A percentile compares a stretch with the other conserved stretches of the same genome.
These are phyloP conservation scores for Cuculus canorus DNA, from an alignment of 2,797 vertebrate species.

Conservation along the genomic window DNA sequence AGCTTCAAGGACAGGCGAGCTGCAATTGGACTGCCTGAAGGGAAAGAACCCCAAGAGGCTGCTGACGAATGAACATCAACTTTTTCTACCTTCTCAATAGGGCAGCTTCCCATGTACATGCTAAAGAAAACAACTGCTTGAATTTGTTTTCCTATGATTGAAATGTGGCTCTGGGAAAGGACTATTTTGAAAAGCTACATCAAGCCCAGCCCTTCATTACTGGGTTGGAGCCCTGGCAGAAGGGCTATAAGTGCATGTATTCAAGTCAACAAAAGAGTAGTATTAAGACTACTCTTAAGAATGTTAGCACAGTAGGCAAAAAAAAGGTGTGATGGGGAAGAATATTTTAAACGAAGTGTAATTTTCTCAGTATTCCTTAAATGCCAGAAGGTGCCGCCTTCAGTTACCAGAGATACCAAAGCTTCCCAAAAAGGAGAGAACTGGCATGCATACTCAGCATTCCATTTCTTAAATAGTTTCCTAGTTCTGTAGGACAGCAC, in stretches of 20 bases:
- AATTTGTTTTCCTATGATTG: background rate
- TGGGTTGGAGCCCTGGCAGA: background rate
- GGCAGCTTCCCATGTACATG: background rate
- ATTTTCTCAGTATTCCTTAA: slow-evolving; percentile 41
- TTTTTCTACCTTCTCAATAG: background rate
- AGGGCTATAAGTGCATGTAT: background rate
- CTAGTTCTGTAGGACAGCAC: background rate
- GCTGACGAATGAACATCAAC: background rate
- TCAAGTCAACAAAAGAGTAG: background rate
- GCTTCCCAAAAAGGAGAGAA: background rate
- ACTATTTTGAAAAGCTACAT: background rate
- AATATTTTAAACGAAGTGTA: background rate
- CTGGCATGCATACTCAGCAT: background rate
- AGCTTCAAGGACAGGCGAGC: background rate
- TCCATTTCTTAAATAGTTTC: background rate
- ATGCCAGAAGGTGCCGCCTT: background rate
- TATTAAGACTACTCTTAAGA: background rate
- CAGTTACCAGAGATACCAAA: background rate
- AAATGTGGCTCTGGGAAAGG: background rate
- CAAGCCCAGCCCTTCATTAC: background rate
- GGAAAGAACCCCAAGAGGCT: background rate
- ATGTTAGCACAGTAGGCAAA: background rate
- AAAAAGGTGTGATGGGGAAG: background rate
- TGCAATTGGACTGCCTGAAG: background rate
- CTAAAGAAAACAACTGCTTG: background rate